Evolutionary conservation across 2,888 invertebrate genomes (phyloP).

Genomic region (Volucella inflata): DNA sequence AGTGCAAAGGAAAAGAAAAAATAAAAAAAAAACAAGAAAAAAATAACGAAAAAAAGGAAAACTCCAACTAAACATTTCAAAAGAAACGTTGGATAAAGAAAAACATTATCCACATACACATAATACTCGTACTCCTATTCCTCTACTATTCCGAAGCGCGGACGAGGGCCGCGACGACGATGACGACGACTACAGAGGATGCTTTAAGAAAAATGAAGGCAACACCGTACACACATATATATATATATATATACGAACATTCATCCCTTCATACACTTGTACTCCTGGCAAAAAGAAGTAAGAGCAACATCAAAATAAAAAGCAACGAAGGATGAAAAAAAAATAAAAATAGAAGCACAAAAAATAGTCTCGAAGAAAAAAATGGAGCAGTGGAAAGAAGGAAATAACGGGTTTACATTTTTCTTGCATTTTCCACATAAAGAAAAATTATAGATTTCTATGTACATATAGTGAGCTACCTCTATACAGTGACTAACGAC

Average conservation of each 20-base stretch:
- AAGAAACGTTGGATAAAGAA: constrained; percentile 74
- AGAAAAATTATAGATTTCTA: constrained; percentile 74
- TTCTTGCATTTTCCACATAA: constrained; percentile 75
- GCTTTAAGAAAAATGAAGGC: constrained; percentile 61
- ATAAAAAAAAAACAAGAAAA: neutral
- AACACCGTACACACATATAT: constrained; percentile 33
- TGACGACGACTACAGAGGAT: constrained; percentile 15
- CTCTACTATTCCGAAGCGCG: neutral
- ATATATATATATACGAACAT: too few relatives aligned
- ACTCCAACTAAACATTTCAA: constrained; percentile 67
- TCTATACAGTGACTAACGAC: constrained; percentile 46
- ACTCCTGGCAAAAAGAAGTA: constrained; percentile 47
- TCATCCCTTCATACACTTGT: constrained; percentile 1
- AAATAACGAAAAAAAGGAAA: constrained; percentile 13
- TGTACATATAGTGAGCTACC: constrained; percentile 64
- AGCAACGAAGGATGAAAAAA: constrained; percentile 67
- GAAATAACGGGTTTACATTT: constrained; percentile 75
- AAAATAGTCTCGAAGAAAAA: constrained; percentile 63
- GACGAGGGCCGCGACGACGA: constrained; percentile 17
- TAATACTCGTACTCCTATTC: constrained; percentile 41
- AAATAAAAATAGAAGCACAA: constrained; percentile 15
- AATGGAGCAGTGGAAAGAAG: constrained; percentile 57
- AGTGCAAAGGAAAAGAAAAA: constrained; percentile 20
- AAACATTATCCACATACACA: constrained; percentile 75
- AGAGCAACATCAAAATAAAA: constrained; percentile 70